Conservation (phyloP, 2,113 vertebrate genomes). For the Aphelocoma coerulescens region DNA sequence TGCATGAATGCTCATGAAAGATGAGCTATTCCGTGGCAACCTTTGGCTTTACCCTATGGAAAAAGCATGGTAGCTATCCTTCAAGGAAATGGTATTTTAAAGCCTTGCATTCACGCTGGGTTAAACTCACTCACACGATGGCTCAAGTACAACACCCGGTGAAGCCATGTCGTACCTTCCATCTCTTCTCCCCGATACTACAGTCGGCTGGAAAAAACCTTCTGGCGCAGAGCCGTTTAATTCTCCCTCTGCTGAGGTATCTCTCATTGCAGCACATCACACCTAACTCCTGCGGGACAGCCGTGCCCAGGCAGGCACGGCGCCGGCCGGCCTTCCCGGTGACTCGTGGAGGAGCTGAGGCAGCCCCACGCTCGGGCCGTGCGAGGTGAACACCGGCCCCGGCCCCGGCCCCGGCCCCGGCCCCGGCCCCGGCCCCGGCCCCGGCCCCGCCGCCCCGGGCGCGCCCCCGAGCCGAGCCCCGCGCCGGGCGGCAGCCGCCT, state of each 20-base stretch:
- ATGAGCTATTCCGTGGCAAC: not conserved
- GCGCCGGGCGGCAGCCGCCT: not conserved
- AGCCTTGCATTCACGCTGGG: not conserved
- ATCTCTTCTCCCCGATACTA: not conserved
- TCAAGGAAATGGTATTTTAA: not conserved
- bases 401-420: too few relatives aligned
- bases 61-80: not conserved
- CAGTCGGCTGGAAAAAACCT: not conserved
- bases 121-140: not conserved
- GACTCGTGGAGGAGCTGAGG: fast-evolving
- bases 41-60: not conserved
- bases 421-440: not conserved
- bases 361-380: fast-evolving
- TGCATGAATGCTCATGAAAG: fast-evolving
- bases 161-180: not conserved
- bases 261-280: fast-evolving
- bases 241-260: not conserved
- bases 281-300: not conserved
- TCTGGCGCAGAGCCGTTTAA: fast-evolving
- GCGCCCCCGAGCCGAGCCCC: not conserved
- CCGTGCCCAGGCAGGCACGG: too few relatives aligned
- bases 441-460: not conserved
- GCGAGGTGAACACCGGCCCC: not conserved
- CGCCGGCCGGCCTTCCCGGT: fast-evolving
- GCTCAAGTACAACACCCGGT: not conserved